Conservation (phyloP, 2,888 invertebrate species). For the Ennomos quercinarius region DNA sequence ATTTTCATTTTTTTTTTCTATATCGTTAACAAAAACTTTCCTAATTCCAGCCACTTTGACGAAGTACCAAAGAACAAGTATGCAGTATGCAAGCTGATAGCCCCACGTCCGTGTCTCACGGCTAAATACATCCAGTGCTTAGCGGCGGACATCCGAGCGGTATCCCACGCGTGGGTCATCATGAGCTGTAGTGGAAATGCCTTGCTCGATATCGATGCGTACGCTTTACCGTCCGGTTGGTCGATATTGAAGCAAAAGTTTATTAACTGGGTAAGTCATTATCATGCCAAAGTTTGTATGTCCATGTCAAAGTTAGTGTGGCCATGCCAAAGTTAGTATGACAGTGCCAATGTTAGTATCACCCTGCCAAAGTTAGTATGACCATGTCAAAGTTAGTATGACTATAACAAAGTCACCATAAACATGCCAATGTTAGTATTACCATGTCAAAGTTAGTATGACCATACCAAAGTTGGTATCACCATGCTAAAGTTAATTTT, state of each 20-base stretch:
- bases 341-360: no score
- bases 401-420: no score
- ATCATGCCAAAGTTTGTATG: background rate
- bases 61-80: slow-evolving; percentile 84
- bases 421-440: no score
- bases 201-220: slow-evolving; percentile 72
- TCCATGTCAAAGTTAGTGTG: no score
- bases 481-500: no score
- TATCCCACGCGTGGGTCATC: slow-evolving; percentile 90
- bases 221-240: slow-evolving; percentile 87
- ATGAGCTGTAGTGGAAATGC: slow-evolving; percentile 80
- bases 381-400: no score
- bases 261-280: slow-evolving; percentile 65
- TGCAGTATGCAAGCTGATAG: slow-evolving; percentile 84
- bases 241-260: slow-evolving; percentile 78
- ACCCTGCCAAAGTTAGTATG: no score
- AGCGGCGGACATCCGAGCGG: slow-evolving; percentile 87
- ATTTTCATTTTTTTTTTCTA: no score
- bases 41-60: slow-evolving; percentile 75
- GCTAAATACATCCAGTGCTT: slow-evolving; percentile 90
- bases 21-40: no score
- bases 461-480: no score
- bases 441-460: no score
- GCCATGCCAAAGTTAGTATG: no score
- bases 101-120: slow-evolving; percentile 90